Conservation (phyloP, 2,888 invertebrate species). For the Xestoiulus laeticollis region DNA sequence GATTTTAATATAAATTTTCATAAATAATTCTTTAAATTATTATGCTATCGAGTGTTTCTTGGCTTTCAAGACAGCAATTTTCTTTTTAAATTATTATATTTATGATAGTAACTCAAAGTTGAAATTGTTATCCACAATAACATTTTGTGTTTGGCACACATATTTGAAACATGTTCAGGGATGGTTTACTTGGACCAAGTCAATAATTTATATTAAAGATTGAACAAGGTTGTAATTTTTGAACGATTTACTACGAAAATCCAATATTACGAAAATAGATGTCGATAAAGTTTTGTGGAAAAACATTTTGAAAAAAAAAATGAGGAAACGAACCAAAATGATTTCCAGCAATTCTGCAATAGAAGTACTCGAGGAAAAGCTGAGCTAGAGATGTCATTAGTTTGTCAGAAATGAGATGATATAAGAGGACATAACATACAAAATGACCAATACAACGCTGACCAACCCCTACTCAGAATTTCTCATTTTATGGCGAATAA, state of each 20-base stretch:
- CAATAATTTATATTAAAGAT: background rate
- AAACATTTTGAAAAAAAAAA: background rate
- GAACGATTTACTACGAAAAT: background rate
- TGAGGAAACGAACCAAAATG: background rate
- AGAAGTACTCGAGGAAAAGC: slow-evolving; percentile 3
- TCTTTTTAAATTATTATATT: no score
- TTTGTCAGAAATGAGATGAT: slow-evolving; percentile 3
- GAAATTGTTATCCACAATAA: no score
- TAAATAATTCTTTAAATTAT: no score
- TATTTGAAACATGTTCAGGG: no score
- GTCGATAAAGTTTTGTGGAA: background rate
- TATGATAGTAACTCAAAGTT: no score
- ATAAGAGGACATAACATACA: background rate
- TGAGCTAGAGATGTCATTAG: background rate
- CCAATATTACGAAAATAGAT: background rate
- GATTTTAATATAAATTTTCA: no score
- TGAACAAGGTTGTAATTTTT: background rate
- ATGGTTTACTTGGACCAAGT: no score
- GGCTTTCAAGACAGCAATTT: no score
- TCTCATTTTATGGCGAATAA: slow-evolving; percentile 29
- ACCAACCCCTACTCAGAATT: background rate
- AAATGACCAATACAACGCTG: background rate
- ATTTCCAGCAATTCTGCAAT: background rate
- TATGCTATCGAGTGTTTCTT: no score
- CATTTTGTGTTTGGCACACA: no score